Percentiles rank a stretch among this genome's conserved stretches.
phyloP scores from a whole-genome alignment of 2,113 vertebrate genomes.

The Thymallus thymallus region DNA sequence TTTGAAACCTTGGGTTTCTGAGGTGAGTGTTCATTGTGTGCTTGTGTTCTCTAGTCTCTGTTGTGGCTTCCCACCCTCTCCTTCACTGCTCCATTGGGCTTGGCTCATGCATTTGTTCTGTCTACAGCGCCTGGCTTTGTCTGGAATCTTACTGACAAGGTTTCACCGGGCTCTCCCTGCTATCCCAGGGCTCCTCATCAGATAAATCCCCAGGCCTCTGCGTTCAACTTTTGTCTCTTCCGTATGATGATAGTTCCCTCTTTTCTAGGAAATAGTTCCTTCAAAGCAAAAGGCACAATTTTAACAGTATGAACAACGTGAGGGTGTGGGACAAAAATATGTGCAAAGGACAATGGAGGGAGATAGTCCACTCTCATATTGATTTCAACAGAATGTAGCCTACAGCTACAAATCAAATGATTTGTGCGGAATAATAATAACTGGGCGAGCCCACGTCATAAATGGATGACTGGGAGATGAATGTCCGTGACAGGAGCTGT shows the following conservation, averaged over 20 bases:
- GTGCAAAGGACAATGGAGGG: too few species aligned
- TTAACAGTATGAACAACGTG: too few species aligned
- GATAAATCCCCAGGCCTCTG: background rate
- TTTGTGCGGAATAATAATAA: background rate
- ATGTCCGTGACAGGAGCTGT: background rate
- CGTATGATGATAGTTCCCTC: constrained; percentile 11
- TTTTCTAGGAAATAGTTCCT: background rate
- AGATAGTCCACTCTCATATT: background rate
- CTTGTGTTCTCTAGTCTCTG: background rate
- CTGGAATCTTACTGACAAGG: background rate
- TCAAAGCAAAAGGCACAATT: background rate
- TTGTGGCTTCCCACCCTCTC: background rate
- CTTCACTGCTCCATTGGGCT: background rate
- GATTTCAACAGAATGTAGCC: background rate
- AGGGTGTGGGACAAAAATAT: too few species aligned
- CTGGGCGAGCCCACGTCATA: background rate
- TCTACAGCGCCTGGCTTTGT: background rate
- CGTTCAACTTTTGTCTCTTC: constrained; percentile 16
- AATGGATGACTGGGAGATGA: background rate
- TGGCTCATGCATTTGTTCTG: background rate
- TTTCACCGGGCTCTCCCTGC: background rate
- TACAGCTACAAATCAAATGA: background rate
- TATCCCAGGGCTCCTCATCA: background rate
- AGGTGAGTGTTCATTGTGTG: too few species aligned
- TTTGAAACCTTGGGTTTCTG: too few species aligned